Base-by-base conservation (phyloP, 2,888 invertebrate genomes). In the Agrotis clavis region DNA sequence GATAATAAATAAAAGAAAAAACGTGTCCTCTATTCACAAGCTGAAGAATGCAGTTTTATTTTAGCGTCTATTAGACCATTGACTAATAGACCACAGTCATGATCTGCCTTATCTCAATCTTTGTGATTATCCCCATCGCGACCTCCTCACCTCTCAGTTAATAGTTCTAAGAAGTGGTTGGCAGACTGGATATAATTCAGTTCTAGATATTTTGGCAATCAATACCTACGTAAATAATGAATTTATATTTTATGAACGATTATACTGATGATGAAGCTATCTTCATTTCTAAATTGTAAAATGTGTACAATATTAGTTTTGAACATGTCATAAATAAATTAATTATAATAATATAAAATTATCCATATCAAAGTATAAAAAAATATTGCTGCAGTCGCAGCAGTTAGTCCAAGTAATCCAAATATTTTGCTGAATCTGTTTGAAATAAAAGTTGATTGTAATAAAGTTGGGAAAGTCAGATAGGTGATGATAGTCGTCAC, bases 141-240 rank as follows among this genome's bases (percentile, higher is more conserved):
- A 76, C 45, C 65, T 71, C 30, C 41, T 30, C 53, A 30, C 5
- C 21, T 30, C 25, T 50, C 21, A 18, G 50, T 51, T 63, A 18
- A 51, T 47, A 48, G 48, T 16, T 16, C 16, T 1, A 53, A 1
- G 35, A 75, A 65, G 47, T 51, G 25, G 19, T 71, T 59, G 47
- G 7, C 13, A 65, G 14, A 18, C 21, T 54, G 19, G 53, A 54
- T 16, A 47, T 25, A 16, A 63, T 16, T 16, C 7, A 30, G 13
- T 73, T 19, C 57, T 18, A 41, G 14, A 71, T 6, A 21, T 65
- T 57, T 48, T 77, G 21, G 25, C 51, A 56, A 21, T 41, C 14
- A 50, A 21, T 25, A n/a, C n/a, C n/a, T n/a, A 14, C 2, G 25
- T 57, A 18, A 14, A 41, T 45, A 16, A 18, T 54, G 21, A 53